Evolutionary conservation across 2,113 vertebrate genomes (phyloP).

Genomic region (Dasyornis broadbenti): DNA sequence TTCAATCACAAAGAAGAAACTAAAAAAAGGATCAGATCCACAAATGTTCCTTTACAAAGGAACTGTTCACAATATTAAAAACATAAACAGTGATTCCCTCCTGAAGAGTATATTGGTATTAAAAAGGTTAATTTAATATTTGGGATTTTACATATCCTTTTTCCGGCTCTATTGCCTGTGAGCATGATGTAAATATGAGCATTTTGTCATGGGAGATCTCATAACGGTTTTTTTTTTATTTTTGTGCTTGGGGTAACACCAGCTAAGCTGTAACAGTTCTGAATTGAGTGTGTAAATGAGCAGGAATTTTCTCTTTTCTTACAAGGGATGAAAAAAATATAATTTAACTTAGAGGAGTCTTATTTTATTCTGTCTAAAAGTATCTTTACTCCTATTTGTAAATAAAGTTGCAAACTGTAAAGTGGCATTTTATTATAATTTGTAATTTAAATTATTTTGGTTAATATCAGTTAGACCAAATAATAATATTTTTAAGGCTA

Average conservation of each 20-base stretch:
- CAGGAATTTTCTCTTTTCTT: background rate
- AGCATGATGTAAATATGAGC: background rate
- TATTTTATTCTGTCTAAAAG: background rate
- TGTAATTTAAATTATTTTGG: background rate
- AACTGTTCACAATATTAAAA: background rate
- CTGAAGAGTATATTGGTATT: background rate
- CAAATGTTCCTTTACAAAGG: background rate
- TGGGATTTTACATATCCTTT: background rate
- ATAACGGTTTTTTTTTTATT: background rate
- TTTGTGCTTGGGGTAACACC: background rate
- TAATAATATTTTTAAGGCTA: background rate
- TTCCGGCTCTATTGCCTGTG: background rate
- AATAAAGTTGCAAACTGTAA: background rate
- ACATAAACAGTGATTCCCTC: background rate
- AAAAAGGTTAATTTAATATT: background rate
- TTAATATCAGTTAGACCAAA: background rate
- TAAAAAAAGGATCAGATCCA: background rate
- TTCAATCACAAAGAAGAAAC: background rate
- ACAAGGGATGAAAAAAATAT: background rate
- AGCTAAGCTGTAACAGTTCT: background rate
- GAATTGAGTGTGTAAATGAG: background rate
- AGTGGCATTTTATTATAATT: background rate
- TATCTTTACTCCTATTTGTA: background rate
- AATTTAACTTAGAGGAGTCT: background rate
- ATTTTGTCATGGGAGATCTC: background rate